phyloP scores from a whole-genome alignment of 2,113 vertebrate species.

The Leptobrachium leishanense region DNA sequence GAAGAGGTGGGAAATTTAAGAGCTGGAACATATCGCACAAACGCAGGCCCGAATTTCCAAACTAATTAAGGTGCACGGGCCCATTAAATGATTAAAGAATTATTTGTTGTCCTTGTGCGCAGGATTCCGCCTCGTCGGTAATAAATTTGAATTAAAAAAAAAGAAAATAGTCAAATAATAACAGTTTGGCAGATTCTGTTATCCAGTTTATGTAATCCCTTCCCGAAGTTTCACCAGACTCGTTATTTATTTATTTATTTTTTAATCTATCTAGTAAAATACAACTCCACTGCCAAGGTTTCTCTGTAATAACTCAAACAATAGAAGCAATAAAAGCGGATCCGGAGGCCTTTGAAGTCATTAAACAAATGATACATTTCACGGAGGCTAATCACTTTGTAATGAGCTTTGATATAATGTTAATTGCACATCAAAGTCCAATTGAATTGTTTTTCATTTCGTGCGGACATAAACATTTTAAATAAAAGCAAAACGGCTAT shows the following conservation, averaged over 20 bases:
- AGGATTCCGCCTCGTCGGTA: neutral
- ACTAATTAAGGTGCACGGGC: neutral
- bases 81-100: neutral
- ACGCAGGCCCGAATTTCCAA: neutral
- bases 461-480: slow-evolving; percentile 47
- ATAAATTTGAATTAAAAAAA: neutral
- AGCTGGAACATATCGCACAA: too few species aligned
- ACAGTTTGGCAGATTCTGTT: neutral
- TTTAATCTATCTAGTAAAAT: neutral
- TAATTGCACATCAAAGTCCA: slow-evolving; percentile 63
- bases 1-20: too few species aligned
- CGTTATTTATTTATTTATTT: neutral
- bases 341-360: slow-evolving; percentile 58
- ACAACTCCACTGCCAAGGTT: slow-evolving; percentile 1
- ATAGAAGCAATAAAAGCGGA: slow-evolving; percentile 63
- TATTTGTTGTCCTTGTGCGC: neutral
- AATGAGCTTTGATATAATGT: slow-evolving; percentile 66
- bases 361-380: slow-evolving; percentile 62
- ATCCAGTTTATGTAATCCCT: neutral
- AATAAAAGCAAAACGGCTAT: slow-evolving; percentile 43
- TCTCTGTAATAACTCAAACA: slow-evolving; percentile 55
- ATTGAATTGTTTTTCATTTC: slow-evolving; percentile 55
- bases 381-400: slow-evolving; percentile 61
- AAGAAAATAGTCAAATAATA: neutral
- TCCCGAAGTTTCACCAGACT: neutral